phyloP scores from a whole-genome alignment of 2,888 invertebrate species.

The Chydorus sphaericus region DNA sequence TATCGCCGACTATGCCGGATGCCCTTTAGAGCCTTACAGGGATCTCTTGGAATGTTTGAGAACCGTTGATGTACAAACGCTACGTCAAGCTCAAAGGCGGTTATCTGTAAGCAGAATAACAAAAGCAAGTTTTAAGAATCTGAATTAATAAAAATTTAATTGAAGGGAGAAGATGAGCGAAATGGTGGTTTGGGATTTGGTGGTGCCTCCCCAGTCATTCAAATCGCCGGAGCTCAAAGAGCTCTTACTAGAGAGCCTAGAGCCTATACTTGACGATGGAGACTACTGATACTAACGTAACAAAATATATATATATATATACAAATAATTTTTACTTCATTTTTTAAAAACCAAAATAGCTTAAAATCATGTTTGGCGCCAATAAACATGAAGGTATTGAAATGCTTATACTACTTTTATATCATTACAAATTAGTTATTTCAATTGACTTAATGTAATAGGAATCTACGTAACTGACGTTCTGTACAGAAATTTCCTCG shows the following conservation, averaged over 20 bases:
- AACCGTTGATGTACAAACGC: background rate
- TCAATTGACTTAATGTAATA: background rate
- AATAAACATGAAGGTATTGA: conserved; percentile 21
- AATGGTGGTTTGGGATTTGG: conserved; percentile 17
- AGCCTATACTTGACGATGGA: conserved; percentile 14
- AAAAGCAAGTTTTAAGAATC: background rate
- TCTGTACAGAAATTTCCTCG: conserved; percentile 18
- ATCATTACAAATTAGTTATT: too few species aligned
- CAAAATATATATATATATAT: too few species aligned
- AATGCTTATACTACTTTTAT: too few species aligned
- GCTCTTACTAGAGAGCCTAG: conserved; percentile 13
- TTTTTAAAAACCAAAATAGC: too few species aligned
- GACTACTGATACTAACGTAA: too few species aligned
- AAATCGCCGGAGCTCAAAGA: background rate
- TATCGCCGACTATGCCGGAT: conserved; percentile 20
- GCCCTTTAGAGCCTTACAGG: conserved; percentile 15
- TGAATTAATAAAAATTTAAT: background rate
- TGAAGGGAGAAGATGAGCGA: conserved; percentile 13
- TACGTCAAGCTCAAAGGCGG: background rate
- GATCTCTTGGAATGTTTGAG: conserved; percentile 10
- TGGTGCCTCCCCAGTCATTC: conserved; percentile 16
- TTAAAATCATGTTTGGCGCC: conserved; percentile 20
- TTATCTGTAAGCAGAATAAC: background rate
- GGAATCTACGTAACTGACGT: background rate
- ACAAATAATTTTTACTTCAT: too few species aligned